Evolutionary conservation across 2,113 vertebrate species (phyloP).

Genomic region (Aegithalos caudatus): DNA sequence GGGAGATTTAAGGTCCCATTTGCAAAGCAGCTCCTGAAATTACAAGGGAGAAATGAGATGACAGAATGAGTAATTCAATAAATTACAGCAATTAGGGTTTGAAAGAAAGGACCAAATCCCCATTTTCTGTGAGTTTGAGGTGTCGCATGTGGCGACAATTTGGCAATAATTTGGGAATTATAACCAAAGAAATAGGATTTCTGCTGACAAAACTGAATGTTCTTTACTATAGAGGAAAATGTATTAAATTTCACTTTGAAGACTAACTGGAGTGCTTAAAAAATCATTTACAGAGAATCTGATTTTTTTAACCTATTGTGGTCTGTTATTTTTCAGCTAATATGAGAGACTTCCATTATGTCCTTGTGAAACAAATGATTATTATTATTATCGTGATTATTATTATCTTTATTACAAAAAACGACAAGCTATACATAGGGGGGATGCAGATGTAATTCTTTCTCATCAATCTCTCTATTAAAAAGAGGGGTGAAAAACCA

Average conservation of each 20-base stretch:
- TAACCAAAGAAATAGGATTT: background rate
- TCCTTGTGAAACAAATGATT: background rate
- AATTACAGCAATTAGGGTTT: background rate
- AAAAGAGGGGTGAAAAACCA: fast-evolving
- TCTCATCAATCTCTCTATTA: background rate
- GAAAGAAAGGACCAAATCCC: background rate
- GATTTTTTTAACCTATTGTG: background rate
- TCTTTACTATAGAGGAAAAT: background rate
- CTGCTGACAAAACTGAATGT: background rate
- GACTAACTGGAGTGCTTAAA: background rate
- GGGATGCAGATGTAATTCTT: background rate
- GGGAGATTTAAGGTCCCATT: background rate
- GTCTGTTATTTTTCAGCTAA: background rate
- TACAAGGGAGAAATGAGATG: background rate
- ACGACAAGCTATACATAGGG: background rate
- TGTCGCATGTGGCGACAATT: fast-evolving
- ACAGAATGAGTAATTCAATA: background rate
- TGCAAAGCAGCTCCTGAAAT: background rate
- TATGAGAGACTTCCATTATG: background rate
- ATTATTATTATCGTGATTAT: background rate
- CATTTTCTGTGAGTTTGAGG: background rate
- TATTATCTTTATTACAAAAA: background rate
- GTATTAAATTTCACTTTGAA: background rate
- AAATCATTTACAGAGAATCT: background rate
- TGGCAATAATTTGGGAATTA: background rate